These are phyloP conservation scores for Apeira syringaria DNA, from an alignment of 2,888 invertebrate genomes.

Conservation along the genomic window DNA sequence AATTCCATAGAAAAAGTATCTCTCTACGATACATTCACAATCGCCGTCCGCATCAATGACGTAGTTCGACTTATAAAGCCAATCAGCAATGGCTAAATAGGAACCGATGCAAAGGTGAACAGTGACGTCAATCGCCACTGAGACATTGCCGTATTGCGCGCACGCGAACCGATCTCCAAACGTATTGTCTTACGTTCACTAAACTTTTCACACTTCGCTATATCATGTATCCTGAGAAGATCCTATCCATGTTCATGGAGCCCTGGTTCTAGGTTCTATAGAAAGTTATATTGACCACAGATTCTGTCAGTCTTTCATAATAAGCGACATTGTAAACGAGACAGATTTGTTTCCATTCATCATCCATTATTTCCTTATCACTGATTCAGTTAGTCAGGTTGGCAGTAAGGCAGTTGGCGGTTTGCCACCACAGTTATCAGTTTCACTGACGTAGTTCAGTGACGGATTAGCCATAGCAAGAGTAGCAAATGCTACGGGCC, in stretches of 20 bases:
- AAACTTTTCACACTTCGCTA: too few species aligned
- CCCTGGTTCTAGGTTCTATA: too few species aligned
- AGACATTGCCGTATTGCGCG: slow-evolving; percentile 16
- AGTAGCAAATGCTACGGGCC: too few species aligned
- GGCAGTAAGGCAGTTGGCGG: slow-evolving; percentile 54
- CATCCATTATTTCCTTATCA: slow-evolving; percentile 13
- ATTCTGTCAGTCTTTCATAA: too few species aligned
- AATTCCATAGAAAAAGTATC: too few species aligned
- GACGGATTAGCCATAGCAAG: too few species aligned
- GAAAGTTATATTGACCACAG: too few species aligned
- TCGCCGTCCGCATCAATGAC: background rate
- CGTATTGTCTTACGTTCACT: too few species aligned
- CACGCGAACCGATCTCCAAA: slow-evolving; percentile 21
- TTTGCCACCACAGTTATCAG: slow-evolving; percentile 53
- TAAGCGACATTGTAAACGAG: background rate
- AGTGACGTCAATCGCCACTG: slow-evolving; percentile 17
- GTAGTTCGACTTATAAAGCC: background rate
- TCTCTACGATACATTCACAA: too few species aligned
- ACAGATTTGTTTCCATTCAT: slow-evolving; percentile 25
- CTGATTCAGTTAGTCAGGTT: slow-evolving; percentile 13
- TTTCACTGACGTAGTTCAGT: slow-evolving; percentile 37
- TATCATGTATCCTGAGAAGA: too few species aligned
- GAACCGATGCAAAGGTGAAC: slow-evolving; percentile 16
- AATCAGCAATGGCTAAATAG: slow-evolving; percentile 8
- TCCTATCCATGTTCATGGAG: too few species aligned